Evolutionary conservation across 2,797 vertebrate genomes (phyloP), one percentile per base, ranked within the genome.

Genomic region (Amniataba percoides): DNA sequence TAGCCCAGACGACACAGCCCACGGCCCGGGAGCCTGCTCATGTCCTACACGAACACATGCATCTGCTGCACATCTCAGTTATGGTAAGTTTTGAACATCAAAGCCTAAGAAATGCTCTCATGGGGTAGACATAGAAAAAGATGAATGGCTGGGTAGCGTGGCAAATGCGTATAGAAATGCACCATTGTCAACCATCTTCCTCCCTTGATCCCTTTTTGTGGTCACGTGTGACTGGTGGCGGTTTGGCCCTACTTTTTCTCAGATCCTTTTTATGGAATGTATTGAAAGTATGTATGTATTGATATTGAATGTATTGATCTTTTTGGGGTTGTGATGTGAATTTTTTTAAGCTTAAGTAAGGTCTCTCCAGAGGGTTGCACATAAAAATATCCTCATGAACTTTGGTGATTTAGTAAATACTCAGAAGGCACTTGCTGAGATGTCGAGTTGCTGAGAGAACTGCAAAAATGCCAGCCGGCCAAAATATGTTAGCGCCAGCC

Each of bases 31-130:
- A 98, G 80, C 97, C 97, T 0, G 96, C 97, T 0, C 96, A 97
- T 59, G 95, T 96, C 3, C 95, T 97, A 1, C 97, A 99, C 12
- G 98, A 99, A 82, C 97, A 99, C 92, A 94, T 98, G 95, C 98
- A 99, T 78, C 96, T 99, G 55, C 96, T 99, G 10, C 98, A 99
- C 74, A 97, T 99, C 88, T 99, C 98, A 0, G 97, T 99, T 63
- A 99, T 99, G 98, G 98, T 99, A 88, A 97, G 97, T 91, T 34
- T n/a, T 52, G 2, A 27, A 42, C 16, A 5, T 23, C 8, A 1
- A 34, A 14, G 36, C 36, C 0, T 3, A 10, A 2, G 5, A 43
- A 25, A 59, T 48, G 15, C 55, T 31, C 2, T 6, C 2, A 46
- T 25, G 16, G 16, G 27, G 23, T 48, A 11, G 42, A 1, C 18